These are phyloP conservation scores for Drosophila flavopinicola DNA, from an alignment of 2,888 invertebrate genomes.

Conservation along the genomic window DNA sequence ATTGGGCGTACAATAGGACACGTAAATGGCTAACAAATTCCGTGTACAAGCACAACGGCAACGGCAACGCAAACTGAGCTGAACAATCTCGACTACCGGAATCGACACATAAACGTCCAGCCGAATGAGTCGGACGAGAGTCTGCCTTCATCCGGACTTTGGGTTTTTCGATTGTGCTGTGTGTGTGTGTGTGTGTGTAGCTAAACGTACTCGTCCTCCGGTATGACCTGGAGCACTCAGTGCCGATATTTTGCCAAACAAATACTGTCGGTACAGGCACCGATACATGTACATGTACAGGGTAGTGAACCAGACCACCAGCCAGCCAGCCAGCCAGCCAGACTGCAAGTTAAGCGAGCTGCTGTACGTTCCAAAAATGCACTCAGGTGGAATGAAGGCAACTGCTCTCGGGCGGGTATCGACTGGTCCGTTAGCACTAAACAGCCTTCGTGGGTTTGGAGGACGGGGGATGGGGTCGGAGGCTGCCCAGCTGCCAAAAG, in stretches of 20 bases:
- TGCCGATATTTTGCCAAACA: slow-evolving; percentile 38
- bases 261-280: slow-evolving; percentile 18
- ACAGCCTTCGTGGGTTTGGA: slow-evolving; percentile 3
- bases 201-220: slow-evolving; percentile 8
- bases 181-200: neutral
- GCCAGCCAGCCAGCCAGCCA: slow-evolving; percentile 8
- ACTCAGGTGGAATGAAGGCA: slow-evolving; percentile 60
- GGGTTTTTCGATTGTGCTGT: slow-evolving; percentile 28
- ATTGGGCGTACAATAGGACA: slow-evolving; percentile 53
- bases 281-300: slow-evolving; percentile 4
- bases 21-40: slow-evolving; percentile 48
- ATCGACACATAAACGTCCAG: slow-evolving; percentile 59
- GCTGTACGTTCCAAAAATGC: slow-evolving; percentile 63
- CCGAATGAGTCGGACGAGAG: slow-evolving; percentile 42
- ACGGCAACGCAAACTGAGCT: slow-evolving; percentile 26
- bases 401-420: slow-evolving; percentile 24
- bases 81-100: slow-evolving; percentile 43
- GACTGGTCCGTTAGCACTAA: slow-evolving; percentile 34
- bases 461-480: neutral
- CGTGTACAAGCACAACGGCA: slow-evolving; percentile 8
- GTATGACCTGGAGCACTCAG: slow-evolving; percentile 28
- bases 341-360: slow-evolving; percentile 49
- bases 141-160: slow-evolving; percentile 39
- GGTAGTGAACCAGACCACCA: slow-evolving; percentile 3
- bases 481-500: slow-evolving; percentile 8